Evolutionary conservation across 2,888 invertebrate genomes (phyloP).

Genomic region (Zaprionus lineosus): DNA sequence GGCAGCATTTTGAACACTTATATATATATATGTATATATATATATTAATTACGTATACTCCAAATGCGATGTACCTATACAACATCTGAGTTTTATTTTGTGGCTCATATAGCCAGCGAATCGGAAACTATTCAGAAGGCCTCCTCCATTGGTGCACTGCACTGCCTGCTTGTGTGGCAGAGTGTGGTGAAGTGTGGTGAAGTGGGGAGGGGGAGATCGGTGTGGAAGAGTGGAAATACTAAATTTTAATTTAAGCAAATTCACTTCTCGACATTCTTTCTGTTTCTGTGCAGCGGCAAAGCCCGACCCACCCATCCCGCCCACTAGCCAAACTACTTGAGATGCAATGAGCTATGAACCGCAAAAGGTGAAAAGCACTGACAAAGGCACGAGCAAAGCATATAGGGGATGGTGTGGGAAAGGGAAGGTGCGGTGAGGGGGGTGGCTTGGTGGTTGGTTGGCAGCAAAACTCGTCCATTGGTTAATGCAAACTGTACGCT

Average conservation of each 20-base stretch:
- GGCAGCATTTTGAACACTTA: constrained; percentile 3
- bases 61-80: not conserved
- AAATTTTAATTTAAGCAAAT: constrained; percentile 71
- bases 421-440: not conserved
- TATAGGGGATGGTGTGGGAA: constrained; percentile 1
- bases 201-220: too few relatives aligned
- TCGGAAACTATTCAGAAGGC: constrained; percentile 65
- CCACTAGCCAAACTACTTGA: constrained; percentile 60
- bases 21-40: too few relatives aligned
- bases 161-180: too few relatives aligned
- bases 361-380: constrained; percentile 61
- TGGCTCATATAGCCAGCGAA: constrained; percentile 59
- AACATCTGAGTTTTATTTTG: constrained; percentile 39
- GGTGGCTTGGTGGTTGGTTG: too few relatives aligned
- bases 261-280: constrained; percentile 34
- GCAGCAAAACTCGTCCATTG: constrained; percentile 34
- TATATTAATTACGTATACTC: constrained; percentile 51
- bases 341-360: constrained; percentile 67
- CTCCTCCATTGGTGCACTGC: too few relatives aligned
- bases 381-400: constrained; percentile 11
- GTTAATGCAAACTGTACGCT: constrained; percentile 63
- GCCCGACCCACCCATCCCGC: too few relatives aligned
- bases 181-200: too few relatives aligned
- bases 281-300: constrained; percentile 19
- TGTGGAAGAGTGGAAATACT: constrained; percentile 40